Evolutionary conservation across 2,888 invertebrate species (phyloP), one percentile per base, ranked within the genome.

Genomic region (Mythimna loreyi): DNA sequence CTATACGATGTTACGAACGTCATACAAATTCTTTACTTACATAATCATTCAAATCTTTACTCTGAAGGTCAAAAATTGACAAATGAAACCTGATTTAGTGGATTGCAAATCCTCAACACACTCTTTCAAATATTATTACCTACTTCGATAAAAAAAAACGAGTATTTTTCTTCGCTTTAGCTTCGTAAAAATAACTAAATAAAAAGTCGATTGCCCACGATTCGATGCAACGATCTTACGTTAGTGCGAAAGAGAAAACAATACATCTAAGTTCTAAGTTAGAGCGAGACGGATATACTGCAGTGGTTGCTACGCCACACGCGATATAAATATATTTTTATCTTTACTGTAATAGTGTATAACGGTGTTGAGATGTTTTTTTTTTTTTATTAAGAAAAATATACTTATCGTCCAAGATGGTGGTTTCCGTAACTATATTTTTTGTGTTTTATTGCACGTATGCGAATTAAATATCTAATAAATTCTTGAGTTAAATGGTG

Each of bases 121-220:
- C 19, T 55, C n/a, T 23, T 13, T 47, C 3, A 49, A 57, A 57
- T 16, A 60, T 40, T 63, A 36, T 45, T 45, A 36, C n/a, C n/a
- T n/a, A n/a, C 25, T 67, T 28, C 3, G 25, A 76, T 47, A 3
- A n/a, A 57, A n/a, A 57, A 72, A 67, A 65, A 60, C 61, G 23
- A 49, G 45, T 43, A 63, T 49, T 77, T 72, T 73, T 66, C 59
- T 53, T 62, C 68, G 49, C 13, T 49, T 49, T 50, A n/a, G 53
- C 68, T n/a, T 28, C 52, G 21, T 69, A 72, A 76, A 76, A 76
- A 76, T 72, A 68, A 69, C 68, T 47, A 68, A 69, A 69, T 71
- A 80, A 72, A 73, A 78, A 62, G 47, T 52, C 57, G 58, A 49
- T 55, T 76, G 81, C 79, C 67, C 74, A 64, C 50, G 79, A 69